phyloP scores from a whole-genome alignment of 2,888 invertebrate species.

The Sinodicranocentrus sp. region DNA sequence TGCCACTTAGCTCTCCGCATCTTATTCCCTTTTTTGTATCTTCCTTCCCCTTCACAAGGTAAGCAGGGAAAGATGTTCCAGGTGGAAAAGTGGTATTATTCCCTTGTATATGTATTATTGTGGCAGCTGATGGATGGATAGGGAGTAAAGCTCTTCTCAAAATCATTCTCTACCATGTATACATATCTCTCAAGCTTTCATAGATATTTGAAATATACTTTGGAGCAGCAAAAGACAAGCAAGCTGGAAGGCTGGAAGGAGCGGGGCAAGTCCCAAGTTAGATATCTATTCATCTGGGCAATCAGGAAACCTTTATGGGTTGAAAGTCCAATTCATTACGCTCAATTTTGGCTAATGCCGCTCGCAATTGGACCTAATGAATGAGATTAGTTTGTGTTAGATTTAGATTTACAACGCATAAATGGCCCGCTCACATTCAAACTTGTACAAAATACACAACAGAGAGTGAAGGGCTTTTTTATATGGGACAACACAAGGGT shows the following conservation, averaged over 20 bases:
- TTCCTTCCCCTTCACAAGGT: slow-evolving; percentile 9
- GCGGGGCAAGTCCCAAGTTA: slow-evolving; percentile 73
- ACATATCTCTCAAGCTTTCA: not conserved
- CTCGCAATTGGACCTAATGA: slow-evolving; percentile 77
- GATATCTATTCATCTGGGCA: slow-evolving; percentile 77
- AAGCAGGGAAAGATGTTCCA: slow-evolving; percentile 34
- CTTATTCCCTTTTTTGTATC: no score
- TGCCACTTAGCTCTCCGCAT: slow-evolving; percentile 5
- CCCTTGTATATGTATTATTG: slow-evolving; percentile 30
- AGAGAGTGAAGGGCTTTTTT: slow-evolving; percentile 3
- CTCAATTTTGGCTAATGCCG: slow-evolving; percentile 77
- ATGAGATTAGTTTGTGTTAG: slow-evolving; percentile 77
- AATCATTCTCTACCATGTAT: not conserved
- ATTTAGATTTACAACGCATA: slow-evolving; percentile 77
- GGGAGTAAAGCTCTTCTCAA: slow-evolving; percentile 29
- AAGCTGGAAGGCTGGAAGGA: no score
- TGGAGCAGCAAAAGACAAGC: slow-evolving; percentile 35
- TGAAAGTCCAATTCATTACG: slow-evolving; percentile 77
- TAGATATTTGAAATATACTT: slow-evolving; percentile 4
- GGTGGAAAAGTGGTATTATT: slow-evolving; percentile 33
- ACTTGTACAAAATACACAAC: slow-evolving; percentile 22
- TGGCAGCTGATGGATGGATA: slow-evolving; percentile 64
- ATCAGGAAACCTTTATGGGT: slow-evolving; percentile 77
- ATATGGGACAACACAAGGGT: not conserved
- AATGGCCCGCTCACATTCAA: slow-evolving; percentile 66